phyloP scores from a whole-genome alignment of 2,797 vertebrate species.

The Tauraco hartlaubi region DNA sequence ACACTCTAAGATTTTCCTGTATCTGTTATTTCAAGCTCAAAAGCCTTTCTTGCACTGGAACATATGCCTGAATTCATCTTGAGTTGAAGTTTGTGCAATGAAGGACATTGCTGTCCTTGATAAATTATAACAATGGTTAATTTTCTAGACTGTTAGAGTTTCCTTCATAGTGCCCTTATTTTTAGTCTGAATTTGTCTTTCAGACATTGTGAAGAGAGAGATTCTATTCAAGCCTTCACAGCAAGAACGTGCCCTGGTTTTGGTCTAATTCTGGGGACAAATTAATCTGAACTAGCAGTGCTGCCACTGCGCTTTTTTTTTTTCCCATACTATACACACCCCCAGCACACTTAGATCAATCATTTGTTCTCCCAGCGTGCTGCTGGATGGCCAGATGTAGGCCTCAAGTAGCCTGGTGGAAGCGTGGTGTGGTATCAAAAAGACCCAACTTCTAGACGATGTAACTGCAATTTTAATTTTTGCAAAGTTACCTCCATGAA shows the following conservation, averaged over 20 bases:
- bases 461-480: background rate
- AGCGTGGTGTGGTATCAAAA: background rate
- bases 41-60: background rate
- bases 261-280: background rate
- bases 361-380: background rate
- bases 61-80: background rate
- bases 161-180: background rate
- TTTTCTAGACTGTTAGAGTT: background rate
- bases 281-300: background rate
- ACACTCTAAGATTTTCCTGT: background rate
- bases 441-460: background rate
- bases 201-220: background rate
- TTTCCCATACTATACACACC: background rate
- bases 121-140: conserved; percentile 4
- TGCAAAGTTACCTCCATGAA: background rate
- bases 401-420: background rate
- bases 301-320: background rate
- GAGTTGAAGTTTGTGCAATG: background rate
- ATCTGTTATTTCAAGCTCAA: background rate
- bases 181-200: conserved; percentile 30
- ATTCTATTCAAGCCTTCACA: background rate
- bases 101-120: background rate
- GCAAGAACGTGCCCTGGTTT: background rate
- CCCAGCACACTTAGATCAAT: background rate
- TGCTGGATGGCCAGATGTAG: background rate